Percentiles rank a stretch among this genome's conserved stretches.
phyloP scores from a whole-genome alignment of 1,140 invertebrate genomes.

The Zaprionus camerounensis region DNA sequence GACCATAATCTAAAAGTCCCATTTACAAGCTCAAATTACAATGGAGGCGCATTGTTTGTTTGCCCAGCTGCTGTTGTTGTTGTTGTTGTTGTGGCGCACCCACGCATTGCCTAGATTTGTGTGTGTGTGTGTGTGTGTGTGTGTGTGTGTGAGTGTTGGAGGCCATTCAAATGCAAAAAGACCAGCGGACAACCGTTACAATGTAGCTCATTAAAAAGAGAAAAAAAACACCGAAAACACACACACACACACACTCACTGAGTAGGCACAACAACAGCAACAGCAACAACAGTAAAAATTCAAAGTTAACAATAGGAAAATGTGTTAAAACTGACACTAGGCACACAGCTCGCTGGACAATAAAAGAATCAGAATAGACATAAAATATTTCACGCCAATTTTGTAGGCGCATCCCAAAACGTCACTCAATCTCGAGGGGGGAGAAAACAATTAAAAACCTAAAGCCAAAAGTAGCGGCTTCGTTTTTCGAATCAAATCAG shows the following conservation, averaged over 20 bases:
- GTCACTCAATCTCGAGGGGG: constrained; percentile 33
- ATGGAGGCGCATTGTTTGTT: constrained; percentile 66
- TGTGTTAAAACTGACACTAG: constrained; percentile 71
- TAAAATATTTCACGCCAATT: constrained; percentile 78
- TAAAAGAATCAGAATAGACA: constrained; percentile 52
- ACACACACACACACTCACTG: constrained; percentile 23
- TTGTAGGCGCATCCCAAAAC: constrained; percentile 51
- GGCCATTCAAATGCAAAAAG: constrained; percentile 78
- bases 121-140: constrained; percentile 27
- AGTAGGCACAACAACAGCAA: constrained; percentile 54
- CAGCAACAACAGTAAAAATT: constrained; percentile 53
- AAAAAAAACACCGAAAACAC: constrained; percentile 23
- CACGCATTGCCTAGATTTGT: constrained; percentile 47
- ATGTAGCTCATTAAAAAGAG: constrained; percentile 68
- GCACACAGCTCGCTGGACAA: constrained; percentile 49
- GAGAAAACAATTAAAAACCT: background rate
- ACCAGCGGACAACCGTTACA: constrained; percentile 75
- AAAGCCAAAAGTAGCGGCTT: constrained; percentile 7
- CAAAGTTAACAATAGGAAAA: constrained; percentile 48
- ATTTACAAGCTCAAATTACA: constrained; percentile 76
- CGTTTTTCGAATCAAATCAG: constrained; percentile 27
- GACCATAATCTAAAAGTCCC: constrained; percentile 63
- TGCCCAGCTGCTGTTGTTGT: constrained; percentile 12
- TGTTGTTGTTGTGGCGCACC: constrained; percentile 56
- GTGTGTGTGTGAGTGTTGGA: constrained; percentile 24